phyloP scores from a whole-genome alignment of 2,797 vertebrate species.

The Hoplostethus atlanticus region DNA sequence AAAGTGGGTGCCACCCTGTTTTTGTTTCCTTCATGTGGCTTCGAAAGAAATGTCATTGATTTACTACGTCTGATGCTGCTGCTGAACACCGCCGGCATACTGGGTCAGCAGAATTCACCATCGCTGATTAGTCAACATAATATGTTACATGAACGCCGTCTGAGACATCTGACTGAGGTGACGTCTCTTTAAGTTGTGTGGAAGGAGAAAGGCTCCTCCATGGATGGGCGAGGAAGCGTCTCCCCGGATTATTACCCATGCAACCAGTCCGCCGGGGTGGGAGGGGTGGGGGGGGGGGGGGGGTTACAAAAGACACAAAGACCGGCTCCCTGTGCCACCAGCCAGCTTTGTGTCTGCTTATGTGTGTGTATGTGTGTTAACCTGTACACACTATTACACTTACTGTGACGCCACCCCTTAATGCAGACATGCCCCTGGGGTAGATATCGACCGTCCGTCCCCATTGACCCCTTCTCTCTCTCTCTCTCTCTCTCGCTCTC shows the following conservation, averaged over 20 bases:
- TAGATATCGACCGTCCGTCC: conserved; percentile 50
- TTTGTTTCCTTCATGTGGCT: not conserved
- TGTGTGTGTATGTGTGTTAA: conserved; percentile 31
- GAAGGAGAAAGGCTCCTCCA: not conserved
- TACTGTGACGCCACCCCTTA: conserved; percentile 29
- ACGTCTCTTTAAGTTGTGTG: conserved; percentile 19
- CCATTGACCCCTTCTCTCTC: conserved; percentile 48
- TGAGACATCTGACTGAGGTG: conserved; percentile 16
- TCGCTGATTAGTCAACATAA: not conserved
- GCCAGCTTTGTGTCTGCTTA: conserved; percentile 64
- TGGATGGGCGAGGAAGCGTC: conserved; percentile 24
- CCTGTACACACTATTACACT: conserved; percentile 43
- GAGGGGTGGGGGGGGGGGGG: no score
- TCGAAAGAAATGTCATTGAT: not conserved
- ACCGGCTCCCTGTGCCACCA: conserved; percentile 42
- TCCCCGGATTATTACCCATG: conserved; percentile 57
- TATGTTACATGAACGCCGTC: not conserved
- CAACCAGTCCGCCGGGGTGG: conserved; percentile 33
- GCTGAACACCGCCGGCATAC: not conserved
- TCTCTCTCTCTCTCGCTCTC: not conserved
- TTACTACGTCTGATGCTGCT: not conserved
- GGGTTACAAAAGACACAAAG: conserved; percentile 64
- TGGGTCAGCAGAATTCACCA: not conserved
- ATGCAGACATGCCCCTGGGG: conserved; percentile 56
- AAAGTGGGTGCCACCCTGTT: not conserved